These are phyloP conservation scores for Heteromormyrus szaboi DNA, from an alignment of 2,797 vertebrate species.

Conservation along the genomic window DNA sequence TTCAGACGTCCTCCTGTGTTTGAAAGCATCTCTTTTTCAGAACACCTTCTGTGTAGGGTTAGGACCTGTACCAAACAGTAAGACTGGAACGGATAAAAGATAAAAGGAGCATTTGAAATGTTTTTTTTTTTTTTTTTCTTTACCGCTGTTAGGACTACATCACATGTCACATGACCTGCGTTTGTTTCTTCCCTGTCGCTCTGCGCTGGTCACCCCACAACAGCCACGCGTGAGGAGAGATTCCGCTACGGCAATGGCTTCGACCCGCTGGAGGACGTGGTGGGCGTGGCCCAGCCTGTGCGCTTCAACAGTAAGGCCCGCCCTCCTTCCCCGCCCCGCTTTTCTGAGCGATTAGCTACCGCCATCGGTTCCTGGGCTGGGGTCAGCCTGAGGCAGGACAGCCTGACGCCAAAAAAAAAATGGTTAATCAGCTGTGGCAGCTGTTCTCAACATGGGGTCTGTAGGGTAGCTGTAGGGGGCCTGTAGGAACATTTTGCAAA, in stretches of 20 bases:
- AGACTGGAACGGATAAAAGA: neutral
- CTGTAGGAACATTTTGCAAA: neutral
- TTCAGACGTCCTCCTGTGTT: neutral
- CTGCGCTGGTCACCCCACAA: neutral
- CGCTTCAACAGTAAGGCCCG: slow-evolving; percentile 87
- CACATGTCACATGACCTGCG: neutral
- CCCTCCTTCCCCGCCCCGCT: neutral
- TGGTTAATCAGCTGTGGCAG: neutral
- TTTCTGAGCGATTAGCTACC: neutral
- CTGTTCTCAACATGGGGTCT: neutral
- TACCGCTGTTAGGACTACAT: neutral
- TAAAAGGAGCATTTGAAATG: neutral
- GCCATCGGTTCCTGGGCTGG: neutral
- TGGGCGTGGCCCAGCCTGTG: slow-evolving; percentile 85
- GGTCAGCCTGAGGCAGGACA: neutral
- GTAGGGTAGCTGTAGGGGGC: neutral
- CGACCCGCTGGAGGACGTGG: slow-evolving; percentile 67
- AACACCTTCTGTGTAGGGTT: neutral
- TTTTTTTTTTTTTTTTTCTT: neutral
- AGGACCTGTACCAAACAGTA: neutral
- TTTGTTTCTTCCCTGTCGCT: neutral
- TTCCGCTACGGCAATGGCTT: slow-evolving; percentile 62
- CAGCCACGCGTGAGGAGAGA: slow-evolving; percentile 64
- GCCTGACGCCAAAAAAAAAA: neutral
- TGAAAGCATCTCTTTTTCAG: neutral